A percentile compares a stretch with the other conserved stretches of the same genome.
Conservation (phyloP, 2,888 invertebrate species). For the Fragum sueziense region DNA sequence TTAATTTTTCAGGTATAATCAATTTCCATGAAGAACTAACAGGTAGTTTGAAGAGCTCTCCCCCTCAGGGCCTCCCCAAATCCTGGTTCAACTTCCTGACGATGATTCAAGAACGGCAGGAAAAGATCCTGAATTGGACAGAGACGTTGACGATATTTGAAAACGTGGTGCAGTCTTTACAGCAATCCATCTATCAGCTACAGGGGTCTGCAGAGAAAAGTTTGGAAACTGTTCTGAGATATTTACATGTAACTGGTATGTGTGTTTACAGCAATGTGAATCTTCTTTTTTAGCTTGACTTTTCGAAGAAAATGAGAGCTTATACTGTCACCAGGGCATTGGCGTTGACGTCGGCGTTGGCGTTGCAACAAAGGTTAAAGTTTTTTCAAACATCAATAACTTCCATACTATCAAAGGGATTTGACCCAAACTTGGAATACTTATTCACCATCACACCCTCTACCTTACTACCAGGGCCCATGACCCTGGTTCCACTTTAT, state of each 20-base stretch:
- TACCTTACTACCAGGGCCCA: no score
- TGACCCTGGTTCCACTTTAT: no score
- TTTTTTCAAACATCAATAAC: no score
- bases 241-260: slow-evolving; percentile 62
- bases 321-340: no score
- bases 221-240: slow-evolving; percentile 72
- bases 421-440: no score
- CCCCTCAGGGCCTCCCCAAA: slow-evolving; percentile 67
- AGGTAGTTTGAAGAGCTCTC: slow-evolving; percentile 58
- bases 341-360: no score
- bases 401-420: no score
- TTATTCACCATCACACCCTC: no score
- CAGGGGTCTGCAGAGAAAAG: slow-evolving; percentile 73
- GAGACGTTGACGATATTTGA: slow-evolving; percentile 68
- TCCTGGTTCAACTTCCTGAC: slow-evolving; percentile 74
- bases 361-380: no score
- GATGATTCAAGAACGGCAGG: slow-evolving; percentile 66
- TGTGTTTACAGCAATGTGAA: background rate
- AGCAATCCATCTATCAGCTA: slow-evolving; percentile 71
- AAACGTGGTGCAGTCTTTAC: slow-evolving; percentile 63
- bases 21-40: slow-evolving; percentile 61
- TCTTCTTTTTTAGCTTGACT: no score
- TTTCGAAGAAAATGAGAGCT: no score
- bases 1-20: slow-evolving; percentile 50
- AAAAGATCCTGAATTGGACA: slow-evolving; percentile 69